A percentile compares a stretch with the other conserved stretches of the same genome.
phyloP scores from a whole-genome alignment of 2,888 invertebrate genomes.

The Drosophila kokeensis region DNA sequence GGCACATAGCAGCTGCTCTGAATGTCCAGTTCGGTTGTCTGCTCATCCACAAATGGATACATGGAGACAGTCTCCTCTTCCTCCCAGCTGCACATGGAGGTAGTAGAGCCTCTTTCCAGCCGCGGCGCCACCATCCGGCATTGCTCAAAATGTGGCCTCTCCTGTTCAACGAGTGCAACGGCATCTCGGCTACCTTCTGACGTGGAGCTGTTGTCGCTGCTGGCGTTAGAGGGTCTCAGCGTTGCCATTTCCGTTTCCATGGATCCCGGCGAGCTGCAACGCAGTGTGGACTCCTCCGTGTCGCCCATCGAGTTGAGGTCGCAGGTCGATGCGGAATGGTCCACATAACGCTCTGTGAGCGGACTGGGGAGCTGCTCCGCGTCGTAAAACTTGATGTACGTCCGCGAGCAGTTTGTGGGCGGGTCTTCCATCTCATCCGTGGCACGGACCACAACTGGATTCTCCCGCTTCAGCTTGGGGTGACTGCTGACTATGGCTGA shows the following conservation, averaged over 20 bases:
- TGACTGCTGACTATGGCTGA: conserved; percentile 18
- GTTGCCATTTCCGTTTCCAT: conserved; percentile 21
- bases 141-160: neutral
- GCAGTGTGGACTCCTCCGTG: conserved; percentile 67
- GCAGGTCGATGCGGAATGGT: conserved; percentile 56
- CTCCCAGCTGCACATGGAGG: conserved; percentile 72
- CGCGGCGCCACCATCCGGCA: neutral
- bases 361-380: conserved; percentile 14
- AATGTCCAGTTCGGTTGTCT: conserved; percentile 26
- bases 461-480: conserved; percentile 1
- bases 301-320: conserved; percentile 54
- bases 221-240: conserved; percentile 1
- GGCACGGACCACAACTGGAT: neutral
- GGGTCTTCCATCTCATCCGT: neutral
- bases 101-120: conserved; percentile 55
- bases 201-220: conserved; percentile 22
- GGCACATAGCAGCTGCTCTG: conserved; percentile 71
- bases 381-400: conserved; percentile 57
- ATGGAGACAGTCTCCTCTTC: conserved; percentile 51
- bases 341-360: conserved; percentile 54
- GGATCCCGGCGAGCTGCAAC: conserved; percentile 45
- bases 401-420: conserved; percentile 44
- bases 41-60: conserved; percentile 5
- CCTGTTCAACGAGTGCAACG: neutral
- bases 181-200: conserved; percentile 7